Conservation (phyloP, 1,140 invertebrate species). For the Helicoverpa armigera region DNA sequence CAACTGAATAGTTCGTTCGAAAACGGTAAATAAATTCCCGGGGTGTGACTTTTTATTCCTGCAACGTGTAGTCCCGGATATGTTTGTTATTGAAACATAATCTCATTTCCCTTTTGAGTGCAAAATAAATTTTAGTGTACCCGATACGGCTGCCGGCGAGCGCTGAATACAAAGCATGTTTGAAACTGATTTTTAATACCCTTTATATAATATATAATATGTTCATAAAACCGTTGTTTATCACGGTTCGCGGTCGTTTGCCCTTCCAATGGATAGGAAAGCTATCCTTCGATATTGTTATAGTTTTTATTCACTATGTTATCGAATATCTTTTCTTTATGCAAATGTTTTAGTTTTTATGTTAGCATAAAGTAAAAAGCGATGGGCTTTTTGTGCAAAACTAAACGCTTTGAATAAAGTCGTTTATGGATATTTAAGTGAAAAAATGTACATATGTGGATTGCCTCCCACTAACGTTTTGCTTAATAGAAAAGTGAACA, state of each 20-base stretch:
- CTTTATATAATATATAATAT: slow-evolving; percentile 45
- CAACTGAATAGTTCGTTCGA: slow-evolving; percentile 52
- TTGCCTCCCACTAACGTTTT: too few relatives aligned
- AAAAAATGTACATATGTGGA: too few relatives aligned
- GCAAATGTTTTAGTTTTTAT: background rate
- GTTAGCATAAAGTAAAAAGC: too few relatives aligned
- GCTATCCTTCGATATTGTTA: slow-evolving; percentile 15
- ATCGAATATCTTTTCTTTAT: slow-evolving; percentile 14
- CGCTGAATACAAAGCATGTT: slow-evolving; percentile 55
- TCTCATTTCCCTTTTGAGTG: slow-evolving; percentile 66
- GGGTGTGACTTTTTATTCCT: slow-evolving; percentile 58
- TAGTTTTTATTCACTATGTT: slow-evolving; percentile 4
- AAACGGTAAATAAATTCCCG: slow-evolving; percentile 49
- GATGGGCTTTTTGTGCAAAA: too few relatives aligned
- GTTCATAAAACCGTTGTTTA: slow-evolving; percentile 41
- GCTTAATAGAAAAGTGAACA: too few relatives aligned
- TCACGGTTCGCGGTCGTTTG: slow-evolving; percentile 15
- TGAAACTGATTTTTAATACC: slow-evolving; percentile 44
- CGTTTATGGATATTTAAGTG: too few relatives aligned
- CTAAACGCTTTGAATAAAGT: too few relatives aligned
- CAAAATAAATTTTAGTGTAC: slow-evolving; percentile 67
- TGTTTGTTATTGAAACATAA: slow-evolving; percentile 71
- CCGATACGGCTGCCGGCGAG: slow-evolving; percentile 47
- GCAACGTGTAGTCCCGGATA: slow-evolving; percentile 53
- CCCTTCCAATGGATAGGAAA: slow-evolving; percentile 29